Percentiles rank a stretch among this genome's conserved stretches.
phyloP scores from a whole-genome alignment of 2,113 vertebrate species.

The Ifrita kowaldi region DNA sequence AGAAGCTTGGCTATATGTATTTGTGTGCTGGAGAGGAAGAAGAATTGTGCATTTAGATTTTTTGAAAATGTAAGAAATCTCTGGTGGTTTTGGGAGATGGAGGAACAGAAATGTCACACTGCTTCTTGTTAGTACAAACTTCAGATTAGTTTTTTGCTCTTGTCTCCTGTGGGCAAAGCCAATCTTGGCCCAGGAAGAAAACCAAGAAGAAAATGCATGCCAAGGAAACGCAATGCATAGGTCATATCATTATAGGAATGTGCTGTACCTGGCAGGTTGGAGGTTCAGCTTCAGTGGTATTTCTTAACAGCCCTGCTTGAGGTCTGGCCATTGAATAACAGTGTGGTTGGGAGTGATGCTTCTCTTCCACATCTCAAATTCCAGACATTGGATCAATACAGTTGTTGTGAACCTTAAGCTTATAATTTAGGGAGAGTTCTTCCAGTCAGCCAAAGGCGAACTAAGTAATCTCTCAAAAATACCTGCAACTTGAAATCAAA shows the following conservation, averaged over 20 bases:
- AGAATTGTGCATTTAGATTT: background rate
- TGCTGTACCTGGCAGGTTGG: background rate
- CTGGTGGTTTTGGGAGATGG: background rate
- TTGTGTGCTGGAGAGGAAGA: background rate
- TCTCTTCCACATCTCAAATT: background rate
- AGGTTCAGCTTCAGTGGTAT: background rate
- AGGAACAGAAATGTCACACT: background rate
- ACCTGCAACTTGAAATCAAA: background rate
- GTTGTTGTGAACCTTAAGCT: background rate
- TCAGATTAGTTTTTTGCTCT: background rate
- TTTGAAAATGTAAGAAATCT: background rate
- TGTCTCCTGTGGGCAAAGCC: background rate
- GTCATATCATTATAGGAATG: background rate
- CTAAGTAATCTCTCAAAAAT: background rate
- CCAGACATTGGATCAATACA: background rate
- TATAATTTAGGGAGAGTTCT: background rate
- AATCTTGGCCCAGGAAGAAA: background rate
- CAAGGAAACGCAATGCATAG: background rate
- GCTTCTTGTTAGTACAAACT: background rate
- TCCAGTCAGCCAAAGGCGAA: background rate
- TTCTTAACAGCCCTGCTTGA: background rate
- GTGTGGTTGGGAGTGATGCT: background rate
- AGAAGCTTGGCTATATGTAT: background rate
- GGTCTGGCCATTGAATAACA: background rate
- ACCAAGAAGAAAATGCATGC: background rate